phyloP scores from a whole-genome alignment of 2,888 invertebrate genomes.

The Pheosia tremula region DNA sequence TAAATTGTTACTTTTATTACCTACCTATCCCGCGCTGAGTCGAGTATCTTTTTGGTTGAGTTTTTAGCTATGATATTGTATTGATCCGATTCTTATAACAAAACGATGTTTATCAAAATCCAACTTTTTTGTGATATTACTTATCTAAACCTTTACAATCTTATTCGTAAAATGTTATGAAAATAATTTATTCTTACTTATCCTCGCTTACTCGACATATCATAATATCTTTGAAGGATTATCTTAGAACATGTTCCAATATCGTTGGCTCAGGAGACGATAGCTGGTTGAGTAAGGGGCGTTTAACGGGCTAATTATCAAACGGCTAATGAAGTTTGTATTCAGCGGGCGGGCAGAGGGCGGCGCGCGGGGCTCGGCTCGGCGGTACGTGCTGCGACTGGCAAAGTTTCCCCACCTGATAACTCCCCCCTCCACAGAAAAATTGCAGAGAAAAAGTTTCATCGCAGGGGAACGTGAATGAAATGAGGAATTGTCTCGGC shows the following conservation, averaged over 20 bases:
- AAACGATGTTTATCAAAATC: background rate
- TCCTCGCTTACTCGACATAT: background rate
- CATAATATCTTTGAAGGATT: conserved; percentile 8
- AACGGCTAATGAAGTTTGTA: conserved; percentile 85
- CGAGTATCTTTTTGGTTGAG: conserved; percentile 36
- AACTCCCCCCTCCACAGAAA: conserved; percentile 81
- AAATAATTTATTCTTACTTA: too few species aligned
- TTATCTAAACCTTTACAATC: background rate
- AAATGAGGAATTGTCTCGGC: conserved; percentile 83
- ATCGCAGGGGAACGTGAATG: conserved; percentile 83
- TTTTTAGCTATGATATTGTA: conserved; percentile 39
- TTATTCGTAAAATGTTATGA: too few species aligned
- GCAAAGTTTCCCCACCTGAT: conserved; percentile 79
- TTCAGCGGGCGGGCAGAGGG: conserved; percentile 76
- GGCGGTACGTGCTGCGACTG: conserved; percentile 79
- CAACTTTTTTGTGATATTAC: background rate
- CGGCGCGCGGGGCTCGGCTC: conserved; percentile 60
- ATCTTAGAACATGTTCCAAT: conserved; percentile 34
- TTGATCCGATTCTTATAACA: conserved; percentile 33
- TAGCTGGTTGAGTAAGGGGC: conserved; percentile 74
- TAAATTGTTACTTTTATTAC: conserved; percentile 75
- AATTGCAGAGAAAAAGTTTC: conserved; percentile 85
- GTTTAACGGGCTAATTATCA: conserved; percentile 85
- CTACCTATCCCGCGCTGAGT: conserved; percentile 33
- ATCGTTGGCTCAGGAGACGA: conserved; percentile 62